Conservation (phyloP, 2,113 vertebrate species). For the Progne subis region DNA sequence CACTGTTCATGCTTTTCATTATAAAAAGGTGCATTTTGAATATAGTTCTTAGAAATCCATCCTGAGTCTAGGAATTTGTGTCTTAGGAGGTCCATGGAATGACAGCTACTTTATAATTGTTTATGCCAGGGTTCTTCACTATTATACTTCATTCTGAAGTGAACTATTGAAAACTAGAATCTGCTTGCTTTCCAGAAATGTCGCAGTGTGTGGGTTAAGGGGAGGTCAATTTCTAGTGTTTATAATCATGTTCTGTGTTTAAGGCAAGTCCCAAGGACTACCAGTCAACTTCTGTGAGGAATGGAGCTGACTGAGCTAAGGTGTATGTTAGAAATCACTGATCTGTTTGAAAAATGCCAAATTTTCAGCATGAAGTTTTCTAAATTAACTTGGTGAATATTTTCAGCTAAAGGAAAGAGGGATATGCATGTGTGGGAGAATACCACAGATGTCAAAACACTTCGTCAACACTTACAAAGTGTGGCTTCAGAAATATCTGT, state of each 20-base stretch:
- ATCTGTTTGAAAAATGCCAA: neutral
- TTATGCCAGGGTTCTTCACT: neutral
- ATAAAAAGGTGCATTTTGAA: neutral
- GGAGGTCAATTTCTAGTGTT: neutral
- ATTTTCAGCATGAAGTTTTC: neutral
- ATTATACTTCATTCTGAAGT: neutral
- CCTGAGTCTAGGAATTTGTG: neutral
- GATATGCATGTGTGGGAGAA: neutral
- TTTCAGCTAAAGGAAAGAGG: neutral
- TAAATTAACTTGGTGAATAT: neutral
- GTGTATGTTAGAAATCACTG: neutral
- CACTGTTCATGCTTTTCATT: rapidly evolving
- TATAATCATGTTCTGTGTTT: neutral
- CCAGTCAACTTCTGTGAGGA: neutral
- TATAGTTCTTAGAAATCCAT: neutral
- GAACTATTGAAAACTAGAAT: neutral
- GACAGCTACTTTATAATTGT: neutral
- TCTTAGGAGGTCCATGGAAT: neutral
- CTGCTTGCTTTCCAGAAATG: neutral
- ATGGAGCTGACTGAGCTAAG: neutral
- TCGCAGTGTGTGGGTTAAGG: neutral
- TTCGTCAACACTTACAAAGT: neutral
- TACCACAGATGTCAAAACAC: neutral
- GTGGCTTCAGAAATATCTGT: neutral
- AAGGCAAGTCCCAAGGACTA: neutral